These are phyloP conservation scores for Ianthella basta DNA, from an alignment of 37 sponge, comb jelly and placozoan genomes.

Conservation along the genomic window DNA sequence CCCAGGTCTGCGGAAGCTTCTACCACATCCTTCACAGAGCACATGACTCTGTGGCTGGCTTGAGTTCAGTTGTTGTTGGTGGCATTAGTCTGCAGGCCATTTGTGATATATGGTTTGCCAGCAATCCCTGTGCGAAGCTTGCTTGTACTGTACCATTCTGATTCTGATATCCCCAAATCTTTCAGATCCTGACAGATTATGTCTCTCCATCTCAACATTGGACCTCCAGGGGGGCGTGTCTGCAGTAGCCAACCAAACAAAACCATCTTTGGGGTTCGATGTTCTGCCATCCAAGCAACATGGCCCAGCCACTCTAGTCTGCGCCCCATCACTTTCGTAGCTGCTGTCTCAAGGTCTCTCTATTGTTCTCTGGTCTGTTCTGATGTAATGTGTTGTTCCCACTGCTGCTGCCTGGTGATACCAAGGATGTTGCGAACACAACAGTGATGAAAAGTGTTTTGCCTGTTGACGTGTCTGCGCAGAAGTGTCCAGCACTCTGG, in stretches of 20 bases:
- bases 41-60: conserved; percentile 16
- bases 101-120: conserved; percentile 5
- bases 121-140: background rate
- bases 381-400: conserved; percentile 25
- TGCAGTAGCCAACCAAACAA: conserved; percentile 13
- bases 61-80: conserved; percentile 7
- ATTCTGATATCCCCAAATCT: conserved; percentile 2
- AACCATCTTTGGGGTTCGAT: conserved; percentile 18
- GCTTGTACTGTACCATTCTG: no score
- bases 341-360: conserved; percentile 13
- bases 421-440: conserved; percentile 15
- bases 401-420: background rate
- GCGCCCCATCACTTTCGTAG: background rate
- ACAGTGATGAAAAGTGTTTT: background rate
- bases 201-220: conserved; percentile 21
- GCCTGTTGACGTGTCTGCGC: conserved; percentile 14
- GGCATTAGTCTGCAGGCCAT: background rate
- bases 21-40: conserved; percentile 9
- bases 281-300: conserved; percentile 9
- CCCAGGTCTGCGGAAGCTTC: conserved; percentile 30
- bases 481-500: conserved; percentile 24
- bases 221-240: background rate
- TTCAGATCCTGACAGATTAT: conserved; percentile 16
- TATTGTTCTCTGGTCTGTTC: conserved; percentile 9
- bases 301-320: conserved; percentile 27